Evolutionary conservation across 2,888 invertebrate species (phyloP), one percentile per base, ranked within the genome.

Genomic region (Diadromus collaris): DNA sequence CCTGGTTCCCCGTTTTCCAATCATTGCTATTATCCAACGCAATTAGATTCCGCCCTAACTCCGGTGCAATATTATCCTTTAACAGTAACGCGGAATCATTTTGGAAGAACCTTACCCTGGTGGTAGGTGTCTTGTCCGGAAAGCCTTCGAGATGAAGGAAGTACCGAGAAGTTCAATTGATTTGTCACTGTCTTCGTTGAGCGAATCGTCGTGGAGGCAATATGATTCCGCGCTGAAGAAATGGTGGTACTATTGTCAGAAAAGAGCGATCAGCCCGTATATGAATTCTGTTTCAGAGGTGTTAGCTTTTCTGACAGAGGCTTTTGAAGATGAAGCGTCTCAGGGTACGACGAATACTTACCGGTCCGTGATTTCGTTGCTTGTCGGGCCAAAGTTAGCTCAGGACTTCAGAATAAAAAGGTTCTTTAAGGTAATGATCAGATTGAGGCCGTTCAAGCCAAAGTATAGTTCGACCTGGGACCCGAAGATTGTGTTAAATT

Each of bases 381-480:
- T 72, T 21, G 54, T 71, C 9, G 79, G 76, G 16, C 79, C 75
- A 34, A 67, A 71, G 9, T 41, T 71, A 34, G 76, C 67, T 1
- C 71, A 71, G 7, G 76, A 79, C 71, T 60, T 21, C 61, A 51
- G 34, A 24, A 32, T 70, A 27, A 61, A 70, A 21, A 70, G 61
- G 70, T 69, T 70, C 24, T 70, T 70, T 6, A 70, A 41, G 27
- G 54, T 32, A 7, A 2, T 67, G 24, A 21, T 46, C 16, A 64
- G 56, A 44, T 56, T 73, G 24, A 46, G 64, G 32, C 64, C 58
- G 10, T 27, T 32, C 38, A 63, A 41, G n/a, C 79, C 82, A 29
- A 83, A 81, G 70, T 85, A 85, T 69, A 67, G 75, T 16, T 41
- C 68, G 9, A 83, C 81, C 29, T 85, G 82, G 83, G 82, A 84